Percentiles rank a stretch among this genome's conserved stretches.
phyloP scores from a whole-genome alignment of 2,797 vertebrate genomes.

The Coccyzus lansbergi region DNA sequence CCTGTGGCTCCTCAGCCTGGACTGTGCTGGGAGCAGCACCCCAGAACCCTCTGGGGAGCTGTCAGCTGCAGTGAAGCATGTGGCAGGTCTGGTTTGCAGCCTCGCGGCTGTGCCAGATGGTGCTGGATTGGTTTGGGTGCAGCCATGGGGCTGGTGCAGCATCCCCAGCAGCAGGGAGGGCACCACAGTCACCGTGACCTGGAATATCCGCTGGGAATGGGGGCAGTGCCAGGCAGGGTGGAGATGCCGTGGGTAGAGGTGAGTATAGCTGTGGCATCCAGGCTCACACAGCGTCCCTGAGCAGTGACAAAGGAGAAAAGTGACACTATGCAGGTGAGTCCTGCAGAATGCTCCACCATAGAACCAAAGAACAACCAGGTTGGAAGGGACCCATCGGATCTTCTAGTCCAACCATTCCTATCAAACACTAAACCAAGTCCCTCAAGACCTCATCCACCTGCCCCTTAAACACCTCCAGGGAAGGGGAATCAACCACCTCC shows the following conservation, averaged over 20 bases:
- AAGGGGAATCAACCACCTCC: no score
- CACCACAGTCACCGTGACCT: accelerated
- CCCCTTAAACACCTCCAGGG: no score
- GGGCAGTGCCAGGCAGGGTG: not conserved
- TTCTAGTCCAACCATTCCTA: no score
- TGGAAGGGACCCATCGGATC: no score
- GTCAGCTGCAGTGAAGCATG: accelerated
- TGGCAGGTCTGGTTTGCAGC: not conserved
- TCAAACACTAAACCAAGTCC: no score
- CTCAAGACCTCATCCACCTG: no score
- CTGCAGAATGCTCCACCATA: accelerated
- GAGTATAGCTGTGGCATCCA: accelerated
- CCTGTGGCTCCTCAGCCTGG: no score
- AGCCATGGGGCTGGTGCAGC: accelerated
- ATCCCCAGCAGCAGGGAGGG: not conserved
- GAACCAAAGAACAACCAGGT: no score
- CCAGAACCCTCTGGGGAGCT: not conserved
- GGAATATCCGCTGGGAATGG: accelerated
- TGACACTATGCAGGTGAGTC: accelerated
- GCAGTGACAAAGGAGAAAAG: accelerated
- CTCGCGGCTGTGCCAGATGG: accelerated
- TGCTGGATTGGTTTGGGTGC: accelerated
- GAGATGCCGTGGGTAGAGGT: accelerated
- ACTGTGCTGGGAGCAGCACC: not conserved
- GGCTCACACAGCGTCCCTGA: accelerated